Base-by-base conservation (phyloP, 1,140 invertebrate species). In the Kradibia gibbosae region DNA sequence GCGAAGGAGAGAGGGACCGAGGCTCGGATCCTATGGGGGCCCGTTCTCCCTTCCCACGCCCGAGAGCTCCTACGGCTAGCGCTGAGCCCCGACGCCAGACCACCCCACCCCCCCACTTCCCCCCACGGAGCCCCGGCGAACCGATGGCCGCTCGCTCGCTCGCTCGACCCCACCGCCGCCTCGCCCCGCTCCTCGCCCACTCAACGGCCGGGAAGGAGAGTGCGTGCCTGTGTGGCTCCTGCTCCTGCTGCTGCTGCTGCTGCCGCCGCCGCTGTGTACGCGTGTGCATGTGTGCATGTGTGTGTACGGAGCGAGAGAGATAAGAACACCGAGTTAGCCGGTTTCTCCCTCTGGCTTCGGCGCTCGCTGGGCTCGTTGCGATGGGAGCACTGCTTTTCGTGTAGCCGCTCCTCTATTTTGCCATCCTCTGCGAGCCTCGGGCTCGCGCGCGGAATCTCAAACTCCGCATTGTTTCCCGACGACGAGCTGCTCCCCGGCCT, bases 131-230 rank as follows among this genome's bases (percentile, higher is more conserved):
- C n/a, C 28, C n/a, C 3, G 57, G 50, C 50, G 13, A 3, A 17
- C 15, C 50, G 22, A 53, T 20, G 5, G 13, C 25, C 3, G n/a
- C 8, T 34, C 28, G 25, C 15, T 17, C 39, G 45, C 25, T 78
- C 83, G 0, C 28, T 34, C 31, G 17, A n/a, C 5, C 42, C 50
- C 50, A 53, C 50, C n/a, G 22, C 22, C 8, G 22, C 55, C 55
- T 22, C 17, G 8, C 55, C 55, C 55, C 55, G 5, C 55, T 22
- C 42, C 17, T 31, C 13, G 48, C 36, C 71, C 50, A 76, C 83
- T 85, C 83, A 65, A 85, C 83, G 79, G 83, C 84, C 83, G 82
- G 83, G n/a, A n/a, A n/a, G n/a, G n/a, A n/a, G n/a, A n/a, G n/a
- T n/a, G n/a, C n/a, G n/a, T n/a, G n/a, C 81, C 48, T 3, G 17